Evolutionary conservation across 2,113 vertebrate species (phyloP), one percentile per base, ranked within the genome.

Genomic region (Tor tambroides): DNA sequence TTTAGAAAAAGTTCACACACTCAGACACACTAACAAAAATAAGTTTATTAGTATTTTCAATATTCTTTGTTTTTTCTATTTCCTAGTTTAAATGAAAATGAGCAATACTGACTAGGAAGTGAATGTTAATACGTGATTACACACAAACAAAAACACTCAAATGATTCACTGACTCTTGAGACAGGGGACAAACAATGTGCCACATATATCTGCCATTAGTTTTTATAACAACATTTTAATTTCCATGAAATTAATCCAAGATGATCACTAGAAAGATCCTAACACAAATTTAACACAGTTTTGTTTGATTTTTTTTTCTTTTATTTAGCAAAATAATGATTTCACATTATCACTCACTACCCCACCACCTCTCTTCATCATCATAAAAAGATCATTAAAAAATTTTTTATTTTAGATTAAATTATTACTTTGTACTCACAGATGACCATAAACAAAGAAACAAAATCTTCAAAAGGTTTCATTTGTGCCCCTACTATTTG

Each of bases 61-160:
- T n/a, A n/a, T n/a, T n/a, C n/a, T n/a, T 21, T 69, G 21, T 11
- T 46, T 77, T 26, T 49, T 6, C 43, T 28, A 2, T 23, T 15
- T 28, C 7, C 12, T 2, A 9, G 1, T 51, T 77, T 21, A 54
- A 54, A 54, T 51, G 0, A 49, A 76, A 28, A 17, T 54, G 0
- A 54, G 46, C 43, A 49, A 49, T 30, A 21, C 46, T 5, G 3
- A 19, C 46, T 0, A 30, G 43, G 87, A 84, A 87, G 88, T 88
- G 86, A 86, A 91, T 90, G 89, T 93, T 54, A 14, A 77, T 71
- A 41, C 4, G 11, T 23, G 35, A n/a, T 21, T 41, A 72, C 3
- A 71, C 2, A 69, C 9, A 41, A 23, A 23, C 41, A 0, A 11
- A 72, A 38, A 2, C 0, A n/a, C n/a, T n/a, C n/a, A n/a, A n/a